These are phyloP conservation scores for Patella caerulea DNA, from an alignment of 2,888 invertebrate genomes.

Conservation along the genomic window DNA sequence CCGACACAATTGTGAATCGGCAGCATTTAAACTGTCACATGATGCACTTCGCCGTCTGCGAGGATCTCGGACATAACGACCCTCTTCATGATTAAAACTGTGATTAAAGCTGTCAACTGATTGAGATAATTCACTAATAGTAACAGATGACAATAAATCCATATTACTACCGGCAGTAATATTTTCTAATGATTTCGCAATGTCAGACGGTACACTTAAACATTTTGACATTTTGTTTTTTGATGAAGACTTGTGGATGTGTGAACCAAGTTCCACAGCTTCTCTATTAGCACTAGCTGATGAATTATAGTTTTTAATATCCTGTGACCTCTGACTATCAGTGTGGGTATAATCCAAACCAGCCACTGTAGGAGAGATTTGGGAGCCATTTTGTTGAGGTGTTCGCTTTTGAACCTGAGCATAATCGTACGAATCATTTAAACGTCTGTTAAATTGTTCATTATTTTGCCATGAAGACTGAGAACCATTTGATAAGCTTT, in stretches of 20 bases:
- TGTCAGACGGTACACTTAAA: slow-evolving; percentile 64
- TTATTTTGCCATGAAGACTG: not conserved
- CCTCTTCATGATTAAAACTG: slow-evolving; percentile 26
- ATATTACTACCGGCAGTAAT: slow-evolving; percentile 57
- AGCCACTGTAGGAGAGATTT: not conserved
- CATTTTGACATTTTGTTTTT: slow-evolving; percentile 53
- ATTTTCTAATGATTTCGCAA: slow-evolving; percentile 63
- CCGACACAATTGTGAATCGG: slow-evolving; percentile 53
- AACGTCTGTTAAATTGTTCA: not conserved
- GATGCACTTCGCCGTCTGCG: slow-evolving; percentile 57
- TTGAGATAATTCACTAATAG: slow-evolving; percentile 63
- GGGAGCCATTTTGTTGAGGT: not conserved
- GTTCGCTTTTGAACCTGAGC: not conserved
- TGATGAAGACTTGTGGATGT: slow-evolving; percentile 32
- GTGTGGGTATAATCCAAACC: not conserved
- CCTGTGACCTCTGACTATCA: not conserved
- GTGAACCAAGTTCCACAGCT: slow-evolving; percentile 35
- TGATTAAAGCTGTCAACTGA: slow-evolving; percentile 58
- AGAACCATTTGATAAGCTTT: not conserved
- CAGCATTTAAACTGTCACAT: slow-evolving; percentile 53
- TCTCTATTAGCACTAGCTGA: slow-evolving; percentile 36
- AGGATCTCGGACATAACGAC: slow-evolving; percentile 27
- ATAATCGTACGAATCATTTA: not conserved
- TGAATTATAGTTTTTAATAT: slow-evolving; percentile 20
- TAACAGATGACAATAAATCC: slow-evolving; percentile 61